phyloP scores from a whole-genome alignment of 2,797 vertebrate genomes.

The Lepus oiostolus region DNA sequence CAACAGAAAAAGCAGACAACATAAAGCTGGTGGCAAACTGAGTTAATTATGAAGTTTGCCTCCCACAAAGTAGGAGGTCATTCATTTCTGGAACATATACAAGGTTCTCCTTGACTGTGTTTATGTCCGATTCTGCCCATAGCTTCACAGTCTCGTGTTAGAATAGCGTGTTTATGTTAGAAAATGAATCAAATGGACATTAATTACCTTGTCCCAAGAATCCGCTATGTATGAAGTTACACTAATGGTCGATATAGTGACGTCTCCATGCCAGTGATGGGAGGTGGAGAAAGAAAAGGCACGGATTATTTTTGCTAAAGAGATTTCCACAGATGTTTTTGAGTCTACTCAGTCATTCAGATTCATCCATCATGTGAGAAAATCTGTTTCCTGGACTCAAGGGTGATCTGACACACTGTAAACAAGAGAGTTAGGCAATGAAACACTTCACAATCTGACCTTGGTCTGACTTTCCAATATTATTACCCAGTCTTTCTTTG shows the following conservation, averaged over 20 bases:
- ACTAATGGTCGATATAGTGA: background rate
- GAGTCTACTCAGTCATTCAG: background rate
- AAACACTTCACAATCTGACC: background rate
- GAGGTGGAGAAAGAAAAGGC: background rate
- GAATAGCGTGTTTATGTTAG: background rate
- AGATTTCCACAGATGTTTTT: background rate
- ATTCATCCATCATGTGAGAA: background rate
- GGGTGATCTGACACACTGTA: background rate
- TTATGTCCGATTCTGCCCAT: background rate
- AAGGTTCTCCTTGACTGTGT: background rate
- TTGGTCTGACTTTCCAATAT: slow-evolving; percentile 27
- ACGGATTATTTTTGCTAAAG: background rate
- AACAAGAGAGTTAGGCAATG: background rate
- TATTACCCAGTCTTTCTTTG: background rate
- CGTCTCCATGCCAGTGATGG: background rate
- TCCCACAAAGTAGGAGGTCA: background rate
- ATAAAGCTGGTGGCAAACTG: background rate
- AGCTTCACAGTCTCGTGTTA: background rate
- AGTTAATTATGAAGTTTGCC: slow-evolving; percentile 49
- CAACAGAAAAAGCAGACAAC: slow-evolving; percentile 25
- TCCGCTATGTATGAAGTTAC: background rate
- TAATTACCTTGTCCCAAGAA: slow-evolving; percentile 24
- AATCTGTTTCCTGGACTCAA: background rate
- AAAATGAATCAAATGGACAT: background rate
- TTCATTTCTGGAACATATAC: background rate